Percentiles rank a stretch among this genome's conserved stretches.
Evolutionary conservation across 2,797 vertebrate genomes (phyloP).

Genomic region (Thamnophis elegans): DNA sequence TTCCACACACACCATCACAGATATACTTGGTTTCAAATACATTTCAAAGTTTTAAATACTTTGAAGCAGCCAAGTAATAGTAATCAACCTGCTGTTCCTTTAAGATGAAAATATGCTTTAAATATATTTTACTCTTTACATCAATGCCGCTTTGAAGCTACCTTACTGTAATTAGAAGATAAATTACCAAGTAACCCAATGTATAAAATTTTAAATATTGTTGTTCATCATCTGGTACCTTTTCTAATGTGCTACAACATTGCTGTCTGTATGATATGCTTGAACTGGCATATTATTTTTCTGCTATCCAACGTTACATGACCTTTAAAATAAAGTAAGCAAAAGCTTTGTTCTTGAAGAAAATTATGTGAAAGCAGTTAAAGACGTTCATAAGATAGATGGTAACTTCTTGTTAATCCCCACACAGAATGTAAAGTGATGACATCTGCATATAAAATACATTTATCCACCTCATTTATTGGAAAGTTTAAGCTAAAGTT

Average conservation of each 20-base stretch:
- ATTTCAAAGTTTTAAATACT: neutral
- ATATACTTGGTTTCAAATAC: neutral
- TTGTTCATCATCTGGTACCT: constrained; percentile 20
- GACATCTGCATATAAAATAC: constrained; percentile 57
- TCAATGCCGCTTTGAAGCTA: constrained; percentile 32
- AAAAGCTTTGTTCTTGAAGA: constrained; percentile 35
- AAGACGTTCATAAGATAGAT: constrained; percentile 43
- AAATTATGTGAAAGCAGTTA: constrained; percentile 41
- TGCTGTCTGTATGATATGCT: constrained; percentile 32
- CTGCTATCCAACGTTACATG: constrained; percentile 39
- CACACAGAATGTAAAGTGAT: constrained; percentile 34
- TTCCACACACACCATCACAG: neutral
- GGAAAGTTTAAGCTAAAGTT: constrained; percentile 34
- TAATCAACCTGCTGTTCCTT: constrained; percentile 27
- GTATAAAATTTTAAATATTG: constrained; percentile 17
- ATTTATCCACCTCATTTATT: constrained; percentile 44
- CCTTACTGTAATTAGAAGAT: constrained; percentile 47
- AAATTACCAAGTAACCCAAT: constrained; percentile 38
- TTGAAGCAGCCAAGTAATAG: constrained; percentile 5
- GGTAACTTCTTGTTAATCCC: constrained; percentile 45
- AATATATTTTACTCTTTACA: constrained; percentile 44
- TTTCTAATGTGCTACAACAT: constrained; percentile 19
- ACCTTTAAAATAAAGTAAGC: constrained; percentile 15
- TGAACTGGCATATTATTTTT: constrained; percentile 28
- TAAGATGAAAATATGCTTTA: constrained; percentile 30